These are phyloP conservation scores for Philaenus spumarius DNA, from an alignment of 1,140 invertebrate species.

Conservation along the genomic window DNA sequence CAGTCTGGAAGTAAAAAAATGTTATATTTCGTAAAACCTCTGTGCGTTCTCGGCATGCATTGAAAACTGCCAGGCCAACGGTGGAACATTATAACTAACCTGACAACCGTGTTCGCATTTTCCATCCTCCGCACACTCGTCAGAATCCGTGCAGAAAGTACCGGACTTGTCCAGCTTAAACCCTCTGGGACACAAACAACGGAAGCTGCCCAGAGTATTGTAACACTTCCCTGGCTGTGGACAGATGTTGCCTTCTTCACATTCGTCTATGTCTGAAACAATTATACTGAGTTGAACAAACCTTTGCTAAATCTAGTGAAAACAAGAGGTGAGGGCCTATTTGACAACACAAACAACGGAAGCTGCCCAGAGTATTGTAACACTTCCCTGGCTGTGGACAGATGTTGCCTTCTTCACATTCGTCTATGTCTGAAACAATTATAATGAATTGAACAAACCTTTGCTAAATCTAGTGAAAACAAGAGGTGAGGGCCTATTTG, in stretches of 20 bases:
- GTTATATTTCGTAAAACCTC: no score
- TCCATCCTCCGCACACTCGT: conserved; percentile 41
- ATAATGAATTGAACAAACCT: no score
- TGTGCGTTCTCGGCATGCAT: no score
- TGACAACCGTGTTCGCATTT: conserved; percentile 59
- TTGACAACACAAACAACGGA: conserved; percentile 54
- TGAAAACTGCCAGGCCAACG: no score
- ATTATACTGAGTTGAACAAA: no score
- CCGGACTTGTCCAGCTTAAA: conserved; percentile 45
- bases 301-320: no score
- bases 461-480: no score
- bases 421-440: conserved; percentile 65
- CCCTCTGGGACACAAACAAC: conserved; percentile 52
- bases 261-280: conserved; percentile 69
- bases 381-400: conserved; percentile 63
- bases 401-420: conserved; percentile 57
- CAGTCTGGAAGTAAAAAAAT: no score
- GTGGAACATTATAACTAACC: no score
- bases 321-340: no score
- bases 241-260: conserved; percentile 56
- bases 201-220: conserved; percentile 51
- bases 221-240: conserved; percentile 58
- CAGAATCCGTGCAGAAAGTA: conserved; percentile 50
- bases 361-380: conserved; percentile 52
- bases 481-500: no score